Conservation (phyloP, 2,113 vertebrate species). For the Geococcyx californianus region DNA sequence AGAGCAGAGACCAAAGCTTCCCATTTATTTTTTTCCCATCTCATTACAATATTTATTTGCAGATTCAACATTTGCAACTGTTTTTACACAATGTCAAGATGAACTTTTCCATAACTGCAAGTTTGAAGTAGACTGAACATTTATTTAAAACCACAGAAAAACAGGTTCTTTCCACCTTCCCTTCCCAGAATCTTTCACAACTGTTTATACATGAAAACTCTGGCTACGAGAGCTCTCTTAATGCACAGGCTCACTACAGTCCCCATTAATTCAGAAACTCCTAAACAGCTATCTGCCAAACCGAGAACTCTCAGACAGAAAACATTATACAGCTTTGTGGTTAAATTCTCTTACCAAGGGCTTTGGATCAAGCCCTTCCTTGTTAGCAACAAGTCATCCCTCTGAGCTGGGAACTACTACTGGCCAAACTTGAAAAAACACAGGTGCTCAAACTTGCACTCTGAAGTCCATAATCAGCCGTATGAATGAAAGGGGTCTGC, state of each 20-base stretch:
- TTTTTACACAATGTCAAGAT: not conserved
- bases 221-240: not conserved
- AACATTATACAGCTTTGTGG: not conserved
- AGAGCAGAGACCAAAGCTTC: not conserved
- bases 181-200: slow-evolving; percentile 26
- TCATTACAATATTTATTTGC: not conserved
- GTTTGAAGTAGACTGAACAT: not conserved
- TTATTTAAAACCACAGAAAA: slow-evolving; percentile 24
- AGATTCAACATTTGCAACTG: not conserved
- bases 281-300: not conserved
- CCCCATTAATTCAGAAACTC: not conserved
- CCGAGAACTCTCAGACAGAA: not conserved
- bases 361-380: not conserved
- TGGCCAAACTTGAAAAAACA: not conserved
- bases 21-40: not conserved
- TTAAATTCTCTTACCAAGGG: not conserved
- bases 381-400: not conserved
- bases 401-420: not conserved
- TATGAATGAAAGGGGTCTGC: not conserved
- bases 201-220: not conserved
- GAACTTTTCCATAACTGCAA: not conserved
- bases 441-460: not conserved
- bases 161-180: not conserved
- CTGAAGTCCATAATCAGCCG: not conserved
- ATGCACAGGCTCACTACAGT: not conserved